Evolutionary conservation across 2,797 vertebrate species (phyloP), one percentile per base, ranked within the genome.

Genomic region (Syngnathus rostellatus): DNA sequence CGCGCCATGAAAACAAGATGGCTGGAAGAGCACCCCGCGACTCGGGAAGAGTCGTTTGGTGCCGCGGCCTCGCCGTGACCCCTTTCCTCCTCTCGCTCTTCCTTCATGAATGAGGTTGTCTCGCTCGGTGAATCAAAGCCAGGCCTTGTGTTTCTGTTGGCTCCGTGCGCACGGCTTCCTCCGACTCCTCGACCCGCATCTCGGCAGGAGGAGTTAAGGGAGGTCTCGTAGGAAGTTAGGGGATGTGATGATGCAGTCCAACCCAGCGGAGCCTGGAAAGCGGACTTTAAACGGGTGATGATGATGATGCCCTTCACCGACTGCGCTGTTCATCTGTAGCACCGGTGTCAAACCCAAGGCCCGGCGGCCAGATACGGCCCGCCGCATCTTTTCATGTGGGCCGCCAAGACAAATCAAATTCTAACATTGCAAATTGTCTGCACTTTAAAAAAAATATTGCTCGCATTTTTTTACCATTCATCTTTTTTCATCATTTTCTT

Each of bases 1-100:
- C 79, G 81, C 80, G 72, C 80, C 70, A 70, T 82, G 83, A 82
- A 81, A 88, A 83, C 79, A 86, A 87, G 80, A 89, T 84, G 31
- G 31, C 31, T 31, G 31, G 31, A 31, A 31, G 31, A 31, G 31
- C 31, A 31, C 80, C 78, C 81, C 69, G 71, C 77, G 72, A 45
- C n/a, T 6, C 78, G 77, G 69, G 77, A 84, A 81, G 80, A 73
- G 67, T 69, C 68, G 72, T 83, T 83, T 68, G 68, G 77, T 65
- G 63, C 66, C 76, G 77, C 64, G 62, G 65, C 76, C 79, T 83
- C 55, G 25, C 45, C 1, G 2, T 82, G 79, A 88, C 73, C 75
- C 14, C 60, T 12, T 25, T 45, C 41, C 21, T 23, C 40, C 38
- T 14, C n/a, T 31, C 25, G 6, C 2, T 14, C 39, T 9, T 43